Percentiles rank a stretch among this genome's conserved stretches.
Conservation (phyloP, 1,140 invertebrate species). For the Centruroides sculpturatus region DNA sequence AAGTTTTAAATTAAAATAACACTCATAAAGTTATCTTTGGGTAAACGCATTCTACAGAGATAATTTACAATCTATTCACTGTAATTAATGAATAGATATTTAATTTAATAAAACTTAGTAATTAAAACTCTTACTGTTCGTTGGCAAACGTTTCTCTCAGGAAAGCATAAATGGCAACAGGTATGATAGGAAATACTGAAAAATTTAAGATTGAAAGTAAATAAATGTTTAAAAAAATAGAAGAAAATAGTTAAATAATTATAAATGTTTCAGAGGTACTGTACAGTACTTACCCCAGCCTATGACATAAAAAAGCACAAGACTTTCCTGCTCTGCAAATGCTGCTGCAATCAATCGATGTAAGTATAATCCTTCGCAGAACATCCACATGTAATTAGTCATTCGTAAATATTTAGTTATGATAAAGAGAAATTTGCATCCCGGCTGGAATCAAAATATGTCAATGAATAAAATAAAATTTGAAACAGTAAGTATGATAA, state of each 20-base stretch:
- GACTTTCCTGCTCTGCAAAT: conserved; percentile 34
- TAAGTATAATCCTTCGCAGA: conserved; percentile 39
- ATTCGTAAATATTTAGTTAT: conserved; percentile 29
- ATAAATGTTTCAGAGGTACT: background rate
- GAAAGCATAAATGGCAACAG: conserved; percentile 9
- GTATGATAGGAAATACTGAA: conserved; percentile 10
- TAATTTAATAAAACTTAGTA: background rate
- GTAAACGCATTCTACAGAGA: too few species aligned
- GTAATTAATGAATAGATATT: background rate
- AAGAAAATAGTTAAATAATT: too few species aligned
- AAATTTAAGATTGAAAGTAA: background rate
- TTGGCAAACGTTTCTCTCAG: conserved; percentile 8
- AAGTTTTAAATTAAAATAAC: too few species aligned
- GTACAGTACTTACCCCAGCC: conserved; percentile 35
- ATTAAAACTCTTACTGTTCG: conserved; percentile 7
- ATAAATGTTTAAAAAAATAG: too few species aligned
- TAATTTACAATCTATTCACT: background rate
- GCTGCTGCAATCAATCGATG: conserved; percentile 37
- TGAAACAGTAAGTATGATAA: too few species aligned
- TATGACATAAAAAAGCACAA: conserved; percentile 33
- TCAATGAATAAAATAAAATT: too few species aligned
- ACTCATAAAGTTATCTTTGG: too few species aligned
- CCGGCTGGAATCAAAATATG: background rate
- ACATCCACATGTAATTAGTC: conserved; percentile 45
- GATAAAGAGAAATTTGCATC: conserved; percentile 11